These are phyloP conservation scores for Thyatira batis DNA, from an alignment of 2,888 invertebrate species.

Conservation along the genomic window DNA sequence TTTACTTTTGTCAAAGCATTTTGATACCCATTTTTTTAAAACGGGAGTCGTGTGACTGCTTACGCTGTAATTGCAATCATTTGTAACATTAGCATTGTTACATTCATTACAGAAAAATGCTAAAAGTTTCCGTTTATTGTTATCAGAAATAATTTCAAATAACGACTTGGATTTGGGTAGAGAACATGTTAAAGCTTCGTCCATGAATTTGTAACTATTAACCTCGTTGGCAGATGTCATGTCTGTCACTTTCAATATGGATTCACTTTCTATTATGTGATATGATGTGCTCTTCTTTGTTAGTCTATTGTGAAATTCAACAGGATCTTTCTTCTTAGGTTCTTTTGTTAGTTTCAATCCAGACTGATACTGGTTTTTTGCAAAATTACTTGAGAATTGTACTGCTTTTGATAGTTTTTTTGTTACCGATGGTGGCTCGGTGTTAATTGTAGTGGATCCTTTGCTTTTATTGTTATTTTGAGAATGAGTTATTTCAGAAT, in stretches of 20 bases:
- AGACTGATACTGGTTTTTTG: slow-evolving; percentile 33
- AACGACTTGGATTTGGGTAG: slow-evolving; percentile 47
- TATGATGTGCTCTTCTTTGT: slow-evolving; percentile 62
- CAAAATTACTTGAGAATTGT: slow-evolving; percentile 42
- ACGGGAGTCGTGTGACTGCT: background rate
- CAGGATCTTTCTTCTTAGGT: slow-evolving; percentile 36
- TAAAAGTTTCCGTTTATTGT: slow-evolving; percentile 37
- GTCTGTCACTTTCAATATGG: slow-evolving; percentile 65
- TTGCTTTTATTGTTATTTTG: slow-evolving; percentile 1
- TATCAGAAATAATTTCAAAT: slow-evolving; percentile 36
- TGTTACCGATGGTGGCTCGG: background rate
- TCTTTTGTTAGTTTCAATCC: slow-evolving; percentile 49
- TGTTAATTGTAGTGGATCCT: background rate
- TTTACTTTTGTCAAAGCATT: background rate
- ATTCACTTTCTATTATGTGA: slow-evolving; percentile 67
- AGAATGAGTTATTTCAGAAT: slow-evolving; percentile 8
- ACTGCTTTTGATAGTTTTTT: slow-evolving; percentile 40
- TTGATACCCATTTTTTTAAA: no score
- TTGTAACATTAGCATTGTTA: no score
- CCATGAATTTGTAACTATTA: slow-evolving; percentile 17
- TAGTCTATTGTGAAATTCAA: slow-evolving; percentile 39
- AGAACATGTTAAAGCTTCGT: slow-evolving; percentile 34
- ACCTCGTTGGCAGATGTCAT: slow-evolving; percentile 55
- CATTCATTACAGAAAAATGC: slow-evolving; percentile 47
- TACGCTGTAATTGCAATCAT: background rate